phyloP scores from a whole-genome alignment of 2,113 vertebrate species.

The Thinocorus orbignyianus region DNA sequence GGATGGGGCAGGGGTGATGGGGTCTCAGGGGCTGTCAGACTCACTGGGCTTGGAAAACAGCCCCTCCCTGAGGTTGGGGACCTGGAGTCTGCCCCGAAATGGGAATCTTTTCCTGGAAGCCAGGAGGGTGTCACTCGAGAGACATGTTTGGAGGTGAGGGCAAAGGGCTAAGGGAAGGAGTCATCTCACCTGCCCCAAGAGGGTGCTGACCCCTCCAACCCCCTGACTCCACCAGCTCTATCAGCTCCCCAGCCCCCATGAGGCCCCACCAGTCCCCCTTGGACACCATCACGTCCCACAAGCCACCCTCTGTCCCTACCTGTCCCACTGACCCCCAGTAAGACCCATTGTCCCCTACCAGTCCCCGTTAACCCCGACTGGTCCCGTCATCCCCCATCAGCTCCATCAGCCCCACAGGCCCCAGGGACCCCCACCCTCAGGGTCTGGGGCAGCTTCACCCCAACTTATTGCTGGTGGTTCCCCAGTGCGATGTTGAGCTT shows the following conservation, averaged over 20 bases:
- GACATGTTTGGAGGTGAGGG: rapidly evolving
- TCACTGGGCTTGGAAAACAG: not conserved
- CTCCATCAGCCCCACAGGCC: rapidly evolving
- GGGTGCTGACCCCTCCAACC: not conserved
- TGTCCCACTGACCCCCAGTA: not conserved
- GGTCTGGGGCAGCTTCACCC: not conserved
- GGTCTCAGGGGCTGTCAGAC: not conserved
- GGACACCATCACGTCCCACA: no score
- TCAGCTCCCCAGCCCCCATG: not conserved
- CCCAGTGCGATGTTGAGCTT: rapidly evolving
- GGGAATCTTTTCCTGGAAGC: not conserved
- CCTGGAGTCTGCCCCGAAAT: not conserved
- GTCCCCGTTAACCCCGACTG: not conserved
- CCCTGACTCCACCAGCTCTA: not conserved
- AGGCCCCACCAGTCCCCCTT: not conserved
- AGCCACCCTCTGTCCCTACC: not conserved
- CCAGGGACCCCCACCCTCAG: no score
- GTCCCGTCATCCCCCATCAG: not conserved
- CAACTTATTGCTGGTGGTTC: not conserved
- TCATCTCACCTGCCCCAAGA: not conserved
- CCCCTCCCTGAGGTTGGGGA: not conserved
- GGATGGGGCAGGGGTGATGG: not conserved
- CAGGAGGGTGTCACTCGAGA: not conserved
- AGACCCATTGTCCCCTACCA: not conserved
- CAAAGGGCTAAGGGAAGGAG: no score